phyloP scores from a whole-genome alignment of 2,113 vertebrate species.

The Hassar affinis region DNA sequence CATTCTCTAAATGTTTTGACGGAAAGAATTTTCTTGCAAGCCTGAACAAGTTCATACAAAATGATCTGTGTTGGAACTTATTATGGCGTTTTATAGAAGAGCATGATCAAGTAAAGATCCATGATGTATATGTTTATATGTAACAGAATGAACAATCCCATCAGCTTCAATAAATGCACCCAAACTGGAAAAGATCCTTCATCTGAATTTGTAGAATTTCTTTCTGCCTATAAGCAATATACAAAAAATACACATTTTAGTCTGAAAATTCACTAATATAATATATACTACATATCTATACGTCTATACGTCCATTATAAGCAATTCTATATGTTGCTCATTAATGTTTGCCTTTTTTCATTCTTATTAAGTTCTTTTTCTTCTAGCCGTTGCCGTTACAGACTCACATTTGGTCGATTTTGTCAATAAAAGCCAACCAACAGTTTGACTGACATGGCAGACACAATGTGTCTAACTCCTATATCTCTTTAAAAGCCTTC shows the following conservation, averaged over 20 bases:
- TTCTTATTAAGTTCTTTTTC: background rate
- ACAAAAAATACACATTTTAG: background rate
- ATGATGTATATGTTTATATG: background rate
- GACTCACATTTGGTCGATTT: background rate
- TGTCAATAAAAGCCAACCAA: background rate
- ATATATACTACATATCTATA: too few relatives aligned
- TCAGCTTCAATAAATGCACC: background rate
- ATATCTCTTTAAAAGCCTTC: background rate
- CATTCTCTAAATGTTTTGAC: background rate
- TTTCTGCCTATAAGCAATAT: background rate
- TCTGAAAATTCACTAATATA: background rate
- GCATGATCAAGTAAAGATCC: background rate
- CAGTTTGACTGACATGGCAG: background rate
- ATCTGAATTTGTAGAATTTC: slow-evolving; percentile 9
- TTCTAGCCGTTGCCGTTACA: too few relatives aligned
- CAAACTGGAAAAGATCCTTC: background rate
- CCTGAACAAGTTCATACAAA: background rate
- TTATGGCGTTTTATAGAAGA: background rate
- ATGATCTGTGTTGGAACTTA: background rate
- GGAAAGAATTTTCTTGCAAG: background rate
- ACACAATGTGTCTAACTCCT: too few relatives aligned
- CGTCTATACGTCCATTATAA: too few relatives aligned
- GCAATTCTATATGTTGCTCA: background rate
- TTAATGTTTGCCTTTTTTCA: background rate
- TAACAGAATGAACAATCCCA: background rate